A percentile compares a stretch with the other conserved stretches of the same genome.
These are phyloP conservation scores for Dysmachus trigonus DNA, from an alignment of 2,888 invertebrate genomes.

Conservation along the genomic window DNA sequence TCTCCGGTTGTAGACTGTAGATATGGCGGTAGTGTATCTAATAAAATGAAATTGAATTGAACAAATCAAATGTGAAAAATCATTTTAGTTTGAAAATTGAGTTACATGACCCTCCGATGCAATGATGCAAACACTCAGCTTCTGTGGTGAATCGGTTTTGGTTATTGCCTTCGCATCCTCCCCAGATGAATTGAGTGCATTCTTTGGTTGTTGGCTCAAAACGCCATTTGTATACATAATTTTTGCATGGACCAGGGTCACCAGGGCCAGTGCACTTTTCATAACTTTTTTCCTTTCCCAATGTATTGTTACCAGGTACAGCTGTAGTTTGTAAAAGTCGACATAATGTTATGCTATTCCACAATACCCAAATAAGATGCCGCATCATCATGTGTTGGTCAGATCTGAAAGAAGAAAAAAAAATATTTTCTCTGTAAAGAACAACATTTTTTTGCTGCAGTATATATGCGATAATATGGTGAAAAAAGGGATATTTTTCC, in stretches of 20 bases:
- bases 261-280: constrained; percentile 64
- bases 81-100: constrained; percentile 40
- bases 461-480: not conserved
- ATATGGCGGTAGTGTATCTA: constrained; percentile 69
- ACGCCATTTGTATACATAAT: constrained; percentile 75
- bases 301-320: constrained; percentile 51
- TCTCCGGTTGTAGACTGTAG: constrained; percentile 65
- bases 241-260: constrained; percentile 70
- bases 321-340: constrained; percentile 36
- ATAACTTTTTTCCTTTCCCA: constrained; percentile 60
- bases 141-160: constrained; percentile 75
- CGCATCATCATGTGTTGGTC: constrained; percentile 44
- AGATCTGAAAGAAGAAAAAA: not conserved
- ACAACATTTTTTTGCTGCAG: not conserved
- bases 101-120: constrained; percentile 70
- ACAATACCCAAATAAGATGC: constrained; percentile 45
- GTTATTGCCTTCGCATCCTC: constrained; percentile 74
- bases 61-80: constrained; percentile 22
- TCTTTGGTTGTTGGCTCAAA: constrained; percentile 69
- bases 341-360: constrained; percentile 13
- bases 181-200: constrained; percentile 73
- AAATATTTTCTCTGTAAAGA: not conserved
- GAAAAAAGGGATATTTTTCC: not conserved
- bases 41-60: constrained; percentile 40
- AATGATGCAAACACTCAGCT: constrained; percentile 72